These are phyloP conservation scores for Osmerus mordax DNA, from an alignment of 2,113 vertebrate species.

Conservation along the genomic window DNA sequence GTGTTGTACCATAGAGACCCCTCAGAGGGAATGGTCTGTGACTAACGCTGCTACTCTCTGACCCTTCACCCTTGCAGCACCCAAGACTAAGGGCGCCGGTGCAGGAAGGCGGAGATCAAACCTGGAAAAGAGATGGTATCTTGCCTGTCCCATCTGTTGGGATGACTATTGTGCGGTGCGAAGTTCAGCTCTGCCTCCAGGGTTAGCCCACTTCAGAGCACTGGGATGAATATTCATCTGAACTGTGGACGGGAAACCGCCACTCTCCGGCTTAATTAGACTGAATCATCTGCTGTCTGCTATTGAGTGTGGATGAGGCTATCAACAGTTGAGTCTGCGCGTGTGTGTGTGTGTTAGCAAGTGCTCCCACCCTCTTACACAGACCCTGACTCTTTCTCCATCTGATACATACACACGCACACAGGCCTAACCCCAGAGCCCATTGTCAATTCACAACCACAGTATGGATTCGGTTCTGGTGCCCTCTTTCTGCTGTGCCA, in stretches of 20 bases:
- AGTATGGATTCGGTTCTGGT: constrained; percentile 73
- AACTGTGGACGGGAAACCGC: not conserved
- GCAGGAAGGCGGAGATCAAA: constrained; percentile 24
- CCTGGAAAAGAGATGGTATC: constrained; percentile 56
- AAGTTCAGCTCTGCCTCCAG: not conserved
- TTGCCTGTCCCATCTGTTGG: constrained; percentile 39
- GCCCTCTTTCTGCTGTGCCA: constrained; percentile 47
- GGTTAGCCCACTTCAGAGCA: not conserved
- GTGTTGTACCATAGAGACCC: constrained; percentile 34
- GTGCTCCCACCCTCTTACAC: not conserved
- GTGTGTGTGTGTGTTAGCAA: not conserved
- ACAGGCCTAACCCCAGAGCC: constrained; percentile 5
- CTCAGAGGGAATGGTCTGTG: constrained; percentile 32
- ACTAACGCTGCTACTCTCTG: constrained; percentile 37
- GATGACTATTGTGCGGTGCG: constrained; percentile 36
- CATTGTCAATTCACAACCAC: constrained; percentile 69
- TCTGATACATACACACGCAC: constrained; percentile 1
- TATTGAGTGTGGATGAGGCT: constrained; percentile 13
- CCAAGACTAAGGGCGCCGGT: constrained; percentile 7
- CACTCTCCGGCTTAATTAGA: not conserved
- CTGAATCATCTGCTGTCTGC: constrained; percentile 34
- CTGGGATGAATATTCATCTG: constrained; percentile 3
- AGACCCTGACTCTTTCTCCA: not conserved
- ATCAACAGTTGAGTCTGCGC: constrained; percentile 21
- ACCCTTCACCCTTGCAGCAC: constrained; percentile 39